Percentiles rank a stretch among this genome's conserved stretches.
Evolutionary conservation across 2,797 vertebrate genomes (phyloP).

Genomic region (Myiotriccus ornatus): DNA sequence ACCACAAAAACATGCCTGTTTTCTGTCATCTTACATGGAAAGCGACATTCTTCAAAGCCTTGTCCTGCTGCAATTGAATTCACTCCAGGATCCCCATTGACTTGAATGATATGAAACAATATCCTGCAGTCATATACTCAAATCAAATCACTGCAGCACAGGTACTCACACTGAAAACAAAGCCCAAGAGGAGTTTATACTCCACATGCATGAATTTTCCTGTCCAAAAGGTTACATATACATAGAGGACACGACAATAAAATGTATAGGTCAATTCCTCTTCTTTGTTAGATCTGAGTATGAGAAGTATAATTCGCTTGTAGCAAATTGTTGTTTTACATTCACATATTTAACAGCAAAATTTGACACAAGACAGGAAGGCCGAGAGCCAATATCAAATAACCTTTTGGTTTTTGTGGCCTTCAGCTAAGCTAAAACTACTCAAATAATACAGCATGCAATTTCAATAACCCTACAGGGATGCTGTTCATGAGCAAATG

Average conservation of each 20-base stretch:
- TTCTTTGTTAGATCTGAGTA: neutral
- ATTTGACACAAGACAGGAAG: neutral
- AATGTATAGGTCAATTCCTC: neutral
- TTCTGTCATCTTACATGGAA: neutral
- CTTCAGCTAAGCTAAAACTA: conserved; percentile 20
- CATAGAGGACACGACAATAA: neutral
- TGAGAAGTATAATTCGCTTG: neutral
- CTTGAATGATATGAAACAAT: neutral
- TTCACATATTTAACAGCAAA: neutral
- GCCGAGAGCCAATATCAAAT: neutral
- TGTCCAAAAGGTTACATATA: neutral
- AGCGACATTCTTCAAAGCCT: neutral
- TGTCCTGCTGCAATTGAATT: neutral
- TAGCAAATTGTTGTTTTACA: neutral
- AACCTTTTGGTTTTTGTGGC: neutral
- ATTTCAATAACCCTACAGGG: conserved; percentile 35
- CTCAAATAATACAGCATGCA: conserved; percentile 29
- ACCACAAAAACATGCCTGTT: neutral
- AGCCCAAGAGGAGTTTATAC: neutral
- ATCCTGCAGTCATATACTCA: neutral
- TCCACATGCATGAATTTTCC: neutral
- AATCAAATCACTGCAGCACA: neutral
- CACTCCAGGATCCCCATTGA: neutral
- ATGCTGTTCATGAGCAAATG: conserved; percentile 7
- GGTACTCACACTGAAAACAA: neutral